Base-by-base conservation (phyloP, 2,797 vertebrate genomes). In the Fistularia commersonii region DNA sequence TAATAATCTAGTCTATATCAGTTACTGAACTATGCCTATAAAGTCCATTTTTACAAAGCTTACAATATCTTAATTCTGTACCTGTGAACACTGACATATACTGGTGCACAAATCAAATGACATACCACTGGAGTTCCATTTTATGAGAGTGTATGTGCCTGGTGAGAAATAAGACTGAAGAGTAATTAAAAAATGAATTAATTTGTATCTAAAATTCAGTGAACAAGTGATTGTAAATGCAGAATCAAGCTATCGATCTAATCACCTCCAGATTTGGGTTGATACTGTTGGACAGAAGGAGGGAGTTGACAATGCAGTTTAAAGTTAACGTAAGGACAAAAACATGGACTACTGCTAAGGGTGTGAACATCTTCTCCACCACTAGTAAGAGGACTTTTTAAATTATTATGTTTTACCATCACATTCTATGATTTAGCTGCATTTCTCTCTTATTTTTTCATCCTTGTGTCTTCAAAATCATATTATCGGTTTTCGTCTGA, bases 171-270 rank as follows among this genome's bases (percentile, higher is more conserved):
- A 39, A 47, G 58, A 54, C 46, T 44, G 48, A 76, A 58, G 57
- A 69, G 56, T 74, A 70, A 86, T 85, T 82, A 79, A 81, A 69
- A 64, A 55, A 47, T 40, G 57, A 72, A 76, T 79, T 72, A 74
- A 88, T 82, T 80, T 74, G 70, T 56, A 56, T 51, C 50, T 36
- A 35, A 75, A 79, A 76, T 50, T 41, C 54, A 54, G 64, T 83
- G 60, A 80, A 85, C 84, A 61, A 79, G 82, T 81, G 66, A 84
- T 79, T 51, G 66, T 61, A 57, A 77, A 79, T 57, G 35, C 57
- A 63, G 53, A 61, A 63, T 23, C 23, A 23, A 23, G 66, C 68
- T 55, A 53, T 76, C 68, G 57, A 46, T 79, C 61, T 57, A 41
- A 42, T 51, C 41, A 57, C 48, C 64, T 43, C 13, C 5, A 48